These are phyloP conservation scores for Odontocerum albicorne DNA, from an alignment of 2,888 invertebrate genomes.

Conservation along the genomic window DNA sequence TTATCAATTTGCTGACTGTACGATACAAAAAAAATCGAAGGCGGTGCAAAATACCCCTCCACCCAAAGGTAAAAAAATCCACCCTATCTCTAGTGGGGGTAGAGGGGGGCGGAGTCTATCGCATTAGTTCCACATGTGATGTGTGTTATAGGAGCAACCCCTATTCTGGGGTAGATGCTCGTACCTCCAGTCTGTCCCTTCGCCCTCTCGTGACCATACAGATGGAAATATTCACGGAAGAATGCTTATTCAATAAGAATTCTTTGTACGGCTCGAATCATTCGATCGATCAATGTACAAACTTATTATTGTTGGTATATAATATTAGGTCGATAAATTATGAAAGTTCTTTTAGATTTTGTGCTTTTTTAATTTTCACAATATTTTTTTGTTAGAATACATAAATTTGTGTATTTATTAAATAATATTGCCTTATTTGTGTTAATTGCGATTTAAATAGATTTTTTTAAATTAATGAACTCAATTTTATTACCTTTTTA, in stretches of 20 bases:
- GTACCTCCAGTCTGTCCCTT: not conserved
- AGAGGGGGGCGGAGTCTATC: slow-evolving; percentile 27
- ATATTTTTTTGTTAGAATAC: too few species aligned
- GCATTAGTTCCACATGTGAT: slow-evolving; percentile 24
- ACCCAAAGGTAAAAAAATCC: not conserved
- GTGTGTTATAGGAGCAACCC: slow-evolving; percentile 4
- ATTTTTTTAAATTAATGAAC: too few species aligned
- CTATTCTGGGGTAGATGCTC: too few species aligned
- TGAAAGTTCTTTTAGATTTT: too few species aligned
- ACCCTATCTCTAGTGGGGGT: slow-evolving; percentile 20
- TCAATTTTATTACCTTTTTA: too few species aligned
- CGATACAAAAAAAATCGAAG: not conserved
- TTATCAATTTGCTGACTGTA: not conserved
- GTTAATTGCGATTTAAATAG: too few species aligned
- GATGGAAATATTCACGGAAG: slow-evolving; percentile 15
- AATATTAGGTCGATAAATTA: too few species aligned
- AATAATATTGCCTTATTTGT: too few species aligned
- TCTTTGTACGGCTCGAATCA: not conserved
- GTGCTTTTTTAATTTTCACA: too few species aligned
- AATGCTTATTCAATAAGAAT: not conserved
- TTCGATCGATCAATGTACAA: not conserved
- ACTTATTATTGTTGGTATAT: too few species aligned
- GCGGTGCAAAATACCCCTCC: not conserved
- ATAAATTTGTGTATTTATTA: too few species aligned
- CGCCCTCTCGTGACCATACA: slow-evolving; percentile 10